Percentiles rank a stretch among this genome's conserved stretches.
Evolutionary conservation across 2,113 vertebrate species (phyloP).

Genomic region (Labeo catla): DNA sequence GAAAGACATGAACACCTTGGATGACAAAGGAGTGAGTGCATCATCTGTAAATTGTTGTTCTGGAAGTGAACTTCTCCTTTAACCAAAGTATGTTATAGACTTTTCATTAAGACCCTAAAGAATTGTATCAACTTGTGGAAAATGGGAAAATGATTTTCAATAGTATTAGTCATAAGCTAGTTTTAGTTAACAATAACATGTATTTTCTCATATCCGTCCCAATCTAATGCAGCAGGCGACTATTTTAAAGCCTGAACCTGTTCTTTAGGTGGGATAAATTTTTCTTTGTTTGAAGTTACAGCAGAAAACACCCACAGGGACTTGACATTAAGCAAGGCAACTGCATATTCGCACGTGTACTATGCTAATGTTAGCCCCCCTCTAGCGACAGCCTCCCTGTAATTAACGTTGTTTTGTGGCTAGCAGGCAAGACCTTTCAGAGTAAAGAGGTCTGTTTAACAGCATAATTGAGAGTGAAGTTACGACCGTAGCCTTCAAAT

Average conservation of each 20-base stretch:
- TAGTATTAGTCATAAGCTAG: not conserved
- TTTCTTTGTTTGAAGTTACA: constrained; percentile 38
- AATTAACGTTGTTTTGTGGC: constrained; percentile 69
- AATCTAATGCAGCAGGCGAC: not conserved
- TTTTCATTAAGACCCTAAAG: no score
- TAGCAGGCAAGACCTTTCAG: constrained; percentile 62
- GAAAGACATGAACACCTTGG: no score
- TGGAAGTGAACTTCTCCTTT: no score
- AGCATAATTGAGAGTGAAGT: constrained; percentile 66
- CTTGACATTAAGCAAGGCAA: constrained; percentile 45
- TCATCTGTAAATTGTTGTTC: no score
- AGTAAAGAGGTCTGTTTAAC: constrained; percentile 66
- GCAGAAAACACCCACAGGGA: constrained; percentile 40
- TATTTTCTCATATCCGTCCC: not conserved
- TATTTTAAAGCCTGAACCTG: not conserved
- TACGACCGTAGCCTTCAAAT: constrained; percentile 54
- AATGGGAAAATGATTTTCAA: not conserved
- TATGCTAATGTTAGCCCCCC: constrained; percentile 48
- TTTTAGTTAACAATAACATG: not conserved
- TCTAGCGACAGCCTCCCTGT: constrained; percentile 59
- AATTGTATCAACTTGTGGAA: no score
- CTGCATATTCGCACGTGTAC: not conserved
- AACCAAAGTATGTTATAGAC: no score
- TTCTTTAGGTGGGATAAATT: constrained; percentile 18
- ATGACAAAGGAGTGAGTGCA: no score